These are phyloP conservation scores for Helostoma temminkii DNA, from an alignment of 2,797 vertebrate species.

Conservation along the genomic window DNA sequence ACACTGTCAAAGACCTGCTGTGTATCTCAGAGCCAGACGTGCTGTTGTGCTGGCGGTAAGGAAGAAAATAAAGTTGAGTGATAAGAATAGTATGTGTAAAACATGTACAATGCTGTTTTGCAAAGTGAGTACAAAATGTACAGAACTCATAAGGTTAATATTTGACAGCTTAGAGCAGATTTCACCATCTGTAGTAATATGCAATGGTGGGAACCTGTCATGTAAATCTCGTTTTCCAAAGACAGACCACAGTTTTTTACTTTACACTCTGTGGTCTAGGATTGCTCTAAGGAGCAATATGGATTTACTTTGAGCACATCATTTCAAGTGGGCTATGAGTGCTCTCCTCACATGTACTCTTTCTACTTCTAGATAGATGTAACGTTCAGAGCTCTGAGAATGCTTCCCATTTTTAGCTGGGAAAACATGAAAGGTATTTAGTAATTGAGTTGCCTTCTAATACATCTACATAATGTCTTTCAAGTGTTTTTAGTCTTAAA, in stretches of 20 bases:
- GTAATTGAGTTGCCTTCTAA: not conserved
- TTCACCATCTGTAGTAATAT: not conserved
- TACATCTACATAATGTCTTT: not conserved
- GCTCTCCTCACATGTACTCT: not conserved
- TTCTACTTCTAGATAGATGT: not conserved
- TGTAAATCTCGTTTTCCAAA: slow-evolving; percentile 5
- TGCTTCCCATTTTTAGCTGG: not conserved
- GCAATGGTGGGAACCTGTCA: not conserved
- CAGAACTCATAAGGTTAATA: slow-evolving; percentile 5
- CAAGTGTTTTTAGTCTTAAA: not conserved
- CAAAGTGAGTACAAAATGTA: too few relatives aligned
- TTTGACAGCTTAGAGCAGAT: slow-evolving; percentile 6
- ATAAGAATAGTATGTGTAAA: not conserved
- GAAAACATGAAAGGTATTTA: not conserved
- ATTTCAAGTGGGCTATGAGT: not conserved
- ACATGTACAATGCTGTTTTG: not conserved
- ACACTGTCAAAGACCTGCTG: slow-evolving; percentile 36
- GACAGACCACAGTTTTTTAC: slow-evolving; percentile 9
- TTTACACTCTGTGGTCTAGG: slow-evolving; percentile 5
- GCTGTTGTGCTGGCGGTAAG: slow-evolving; percentile 27
- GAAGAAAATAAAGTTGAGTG: slow-evolving; percentile 1
- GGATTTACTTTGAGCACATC: slow-evolving; percentile 5
- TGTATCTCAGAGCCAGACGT: slow-evolving; percentile 45
- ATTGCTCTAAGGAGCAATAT: slow-evolving; percentile 5
- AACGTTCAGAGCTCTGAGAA: not conserved